These are phyloP conservation scores for Malaclemys terrapin DNA, from an alignment of 2,113 vertebrate species.

Conservation along the genomic window DNA sequence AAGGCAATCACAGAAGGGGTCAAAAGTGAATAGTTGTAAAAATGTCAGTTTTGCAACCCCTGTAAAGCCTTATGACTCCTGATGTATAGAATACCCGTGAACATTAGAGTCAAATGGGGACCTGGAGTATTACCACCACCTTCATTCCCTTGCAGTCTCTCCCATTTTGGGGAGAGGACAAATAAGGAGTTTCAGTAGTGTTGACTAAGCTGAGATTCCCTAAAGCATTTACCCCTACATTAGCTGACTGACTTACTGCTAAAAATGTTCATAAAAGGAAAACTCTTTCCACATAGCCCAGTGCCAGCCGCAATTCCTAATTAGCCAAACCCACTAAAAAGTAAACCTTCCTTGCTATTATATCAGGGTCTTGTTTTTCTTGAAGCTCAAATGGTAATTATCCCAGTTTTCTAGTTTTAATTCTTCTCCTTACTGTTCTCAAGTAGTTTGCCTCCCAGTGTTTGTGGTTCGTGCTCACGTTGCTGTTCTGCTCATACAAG, in stretches of 20 bases:
- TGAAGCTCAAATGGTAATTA: neutral
- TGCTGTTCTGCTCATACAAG: neutral
- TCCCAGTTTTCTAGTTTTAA: neutral
- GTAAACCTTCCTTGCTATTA: neutral
- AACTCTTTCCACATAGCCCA: neutral
- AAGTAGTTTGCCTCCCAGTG: neutral
- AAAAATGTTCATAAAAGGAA: neutral
- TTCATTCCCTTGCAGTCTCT: neutral
- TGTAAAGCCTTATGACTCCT: too few species aligned
- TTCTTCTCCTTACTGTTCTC: neutral
- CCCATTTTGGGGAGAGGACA: neutral
- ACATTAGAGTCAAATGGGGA: neutral
- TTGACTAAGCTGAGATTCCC: neutral
- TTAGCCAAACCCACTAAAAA: neutral
- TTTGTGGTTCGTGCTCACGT: neutral
- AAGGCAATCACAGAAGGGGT: too few species aligned
- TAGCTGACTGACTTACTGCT: neutral
- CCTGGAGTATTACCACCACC: neutral
- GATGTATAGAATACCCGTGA: neutral
- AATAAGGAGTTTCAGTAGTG: neutral
- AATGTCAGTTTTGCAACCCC: too few species aligned
- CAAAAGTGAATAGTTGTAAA: too few species aligned
- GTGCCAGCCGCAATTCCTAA: neutral
- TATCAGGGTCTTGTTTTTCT: neutral
- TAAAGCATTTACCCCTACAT: neutral